Evolutionary conservation across 2,797 vertebrate genomes (phyloP).

Genomic region (Oophaga sylvatica): DNA sequence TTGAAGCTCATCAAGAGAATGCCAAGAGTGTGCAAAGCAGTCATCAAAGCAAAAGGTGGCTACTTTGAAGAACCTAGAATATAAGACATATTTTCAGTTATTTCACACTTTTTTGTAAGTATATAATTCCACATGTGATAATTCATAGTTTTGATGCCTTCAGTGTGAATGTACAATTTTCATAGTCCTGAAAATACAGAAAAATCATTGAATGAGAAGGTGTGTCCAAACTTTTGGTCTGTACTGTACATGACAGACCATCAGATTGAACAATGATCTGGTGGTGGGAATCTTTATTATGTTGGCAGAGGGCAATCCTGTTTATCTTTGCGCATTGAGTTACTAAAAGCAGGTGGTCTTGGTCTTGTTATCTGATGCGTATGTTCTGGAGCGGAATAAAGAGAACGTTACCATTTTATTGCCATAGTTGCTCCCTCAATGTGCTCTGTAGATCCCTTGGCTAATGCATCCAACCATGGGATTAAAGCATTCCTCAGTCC

Average conservation of each 20-base stretch:
- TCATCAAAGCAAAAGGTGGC: no score
- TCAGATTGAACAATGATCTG: background rate
- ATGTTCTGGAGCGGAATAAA: background rate
- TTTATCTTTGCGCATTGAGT: background rate
- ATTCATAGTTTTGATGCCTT: no score
- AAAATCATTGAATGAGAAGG: no score
- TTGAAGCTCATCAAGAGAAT: no score
- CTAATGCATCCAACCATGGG: constrained; percentile 21
- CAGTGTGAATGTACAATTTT: no score
- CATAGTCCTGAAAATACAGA: no score
- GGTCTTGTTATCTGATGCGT: background rate
- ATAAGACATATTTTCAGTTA: no score
- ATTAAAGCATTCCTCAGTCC: constrained; percentile 49
- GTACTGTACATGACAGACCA: background rate
- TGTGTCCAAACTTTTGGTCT: no score
- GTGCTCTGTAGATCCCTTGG: background rate
- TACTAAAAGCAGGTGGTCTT: background rate
- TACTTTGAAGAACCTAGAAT: no score
- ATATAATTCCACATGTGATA: no score
- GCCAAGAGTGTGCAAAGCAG: no score
- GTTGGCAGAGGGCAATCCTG: background rate
- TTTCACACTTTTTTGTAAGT: no score
- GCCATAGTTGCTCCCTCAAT: background rate
- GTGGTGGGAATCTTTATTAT: background rate
- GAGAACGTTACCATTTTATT: background rate